Evolutionary conservation across 2,888 invertebrate species (phyloP), one percentile per base, ranked within the genome.

Genomic region (Andrena minutula): DNA sequence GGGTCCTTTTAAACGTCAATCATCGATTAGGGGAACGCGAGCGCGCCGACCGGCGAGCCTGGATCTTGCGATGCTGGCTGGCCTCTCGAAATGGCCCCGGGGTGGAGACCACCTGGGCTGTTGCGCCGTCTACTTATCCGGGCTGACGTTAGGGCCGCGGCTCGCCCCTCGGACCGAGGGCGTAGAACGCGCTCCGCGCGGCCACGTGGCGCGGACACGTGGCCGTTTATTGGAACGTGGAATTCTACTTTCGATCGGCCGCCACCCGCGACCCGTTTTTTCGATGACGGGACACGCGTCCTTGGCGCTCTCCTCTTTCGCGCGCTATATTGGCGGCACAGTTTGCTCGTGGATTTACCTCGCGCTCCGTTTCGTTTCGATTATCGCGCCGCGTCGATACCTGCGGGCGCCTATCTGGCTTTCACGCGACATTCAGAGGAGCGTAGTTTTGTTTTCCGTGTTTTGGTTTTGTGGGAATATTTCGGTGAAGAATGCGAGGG

Each of bases 1-100:
- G 75, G 71, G 41, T 86, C 74, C 49, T 79, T 88, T 88, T 51
- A 68, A n/a, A 85, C 80, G 86, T 86, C 88, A 75, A 90, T 91
- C 91, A 91, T 89, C 85, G 70, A 87, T 84, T 56, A 66, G 77
- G 77, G 73, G 75, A 71, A 64, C 69, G 73, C 78, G 28, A 56
- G 49, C 16, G 35, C 53, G 10, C 63, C 63, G 65, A 70, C 60
- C 60, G 58, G 28, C 32, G 68, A 53, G 23, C 56, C 56, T 41
- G 41, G 23, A 10, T 56, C 20, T 51, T 41, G 16, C 26, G 23
- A 56, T 56, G 10, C 4, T 56, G 10, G n/a, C 51, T 7, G 2
- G 63, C 47, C 60, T 61, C 63, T 23, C 16, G 72, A 65, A 75
- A 75, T 56, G 41, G 74, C 66, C 79, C 28, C 10, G 47, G 74